These are phyloP conservation scores for Gymnocypris eckloni DNA, from an alignment of 2,797 vertebrate genomes.

Conservation along the genomic window DNA sequence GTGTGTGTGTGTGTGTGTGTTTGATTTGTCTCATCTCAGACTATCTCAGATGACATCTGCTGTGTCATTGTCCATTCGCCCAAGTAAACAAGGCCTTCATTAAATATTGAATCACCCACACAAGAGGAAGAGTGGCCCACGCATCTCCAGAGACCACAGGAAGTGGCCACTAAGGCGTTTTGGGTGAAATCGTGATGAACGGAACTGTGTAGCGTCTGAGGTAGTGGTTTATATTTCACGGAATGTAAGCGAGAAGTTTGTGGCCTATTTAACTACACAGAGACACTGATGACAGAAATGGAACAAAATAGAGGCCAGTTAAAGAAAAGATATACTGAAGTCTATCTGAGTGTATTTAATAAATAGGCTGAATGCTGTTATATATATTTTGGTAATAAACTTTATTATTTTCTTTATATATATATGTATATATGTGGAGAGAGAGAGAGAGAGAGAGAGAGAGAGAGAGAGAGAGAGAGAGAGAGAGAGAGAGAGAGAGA, in stretches of 20 bases:
- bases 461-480: too few relatives aligned
- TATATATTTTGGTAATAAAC: not conserved
- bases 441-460: too few relatives aligned
- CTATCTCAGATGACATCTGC: too few relatives aligned
- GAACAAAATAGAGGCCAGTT: constrained; percentile 17
- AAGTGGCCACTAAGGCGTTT: constrained; percentile 38
- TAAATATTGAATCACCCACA: too few relatives aligned
- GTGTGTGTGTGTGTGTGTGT: too few relatives aligned
- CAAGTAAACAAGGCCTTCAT: too few relatives aligned
- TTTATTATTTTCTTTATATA: too few relatives aligned
- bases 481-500: too few relatives aligned
- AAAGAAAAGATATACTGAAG: not conserved
- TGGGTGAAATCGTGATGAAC: constrained; percentile 23
- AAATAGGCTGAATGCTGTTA: not conserved
- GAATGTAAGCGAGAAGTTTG: constrained; percentile 42
- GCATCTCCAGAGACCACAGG: constrained; percentile 39
- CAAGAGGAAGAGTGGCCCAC: not conserved
- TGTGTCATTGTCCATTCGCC: too few relatives aligned
- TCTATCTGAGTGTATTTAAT: not conserved
- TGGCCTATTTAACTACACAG: not conserved
- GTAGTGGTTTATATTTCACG: constrained; percentile 39
- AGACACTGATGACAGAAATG: constrained; percentile 8
- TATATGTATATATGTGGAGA: too few relatives aligned
- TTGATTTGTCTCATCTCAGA: too few relatives aligned
- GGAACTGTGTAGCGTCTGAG: constrained; percentile 11